These are phyloP conservation scores for Troides oblongomaculatus DNA, from an alignment of 2,888 invertebrate species.

Conservation along the genomic window DNA sequence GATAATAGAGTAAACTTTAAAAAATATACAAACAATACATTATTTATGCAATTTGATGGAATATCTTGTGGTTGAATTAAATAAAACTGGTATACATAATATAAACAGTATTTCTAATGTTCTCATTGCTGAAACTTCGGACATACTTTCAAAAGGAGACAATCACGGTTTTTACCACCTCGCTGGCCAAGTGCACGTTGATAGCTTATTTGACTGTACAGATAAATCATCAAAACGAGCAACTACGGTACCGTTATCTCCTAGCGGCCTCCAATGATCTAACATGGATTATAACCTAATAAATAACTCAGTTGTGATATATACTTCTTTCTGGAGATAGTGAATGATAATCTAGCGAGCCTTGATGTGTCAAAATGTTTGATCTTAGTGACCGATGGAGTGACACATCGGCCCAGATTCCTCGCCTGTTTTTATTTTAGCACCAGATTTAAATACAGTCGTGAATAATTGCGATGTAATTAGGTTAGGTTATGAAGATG, in stretches of 20 bases:
- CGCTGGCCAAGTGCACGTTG: too few relatives aligned
- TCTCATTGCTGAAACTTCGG: too few relatives aligned
- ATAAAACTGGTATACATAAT: too few relatives aligned
- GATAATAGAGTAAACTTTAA: too few relatives aligned
- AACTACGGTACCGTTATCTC: not conserved
- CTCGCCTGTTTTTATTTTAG: constrained; percentile 9
- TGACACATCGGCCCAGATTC: constrained; percentile 28
- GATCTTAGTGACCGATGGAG: constrained; percentile 37
- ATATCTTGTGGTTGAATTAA: too few relatives aligned
- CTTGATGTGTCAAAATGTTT: constrained; percentile 41
- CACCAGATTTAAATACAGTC: constrained; percentile 2
- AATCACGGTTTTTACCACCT: too few relatives aligned
- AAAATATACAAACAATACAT: too few relatives aligned
- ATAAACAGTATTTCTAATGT: too few relatives aligned
- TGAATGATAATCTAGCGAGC: constrained; percentile 13
- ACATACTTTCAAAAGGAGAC: too few relatives aligned
- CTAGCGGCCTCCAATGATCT: constrained; percentile 3
- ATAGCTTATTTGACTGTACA: too few relatives aligned
- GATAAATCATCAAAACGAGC: too few relatives aligned
- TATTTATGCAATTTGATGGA: too few relatives aligned
- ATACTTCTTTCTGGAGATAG: constrained; percentile 11
- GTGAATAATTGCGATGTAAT: constrained; percentile 17
- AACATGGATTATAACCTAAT: constrained; percentile 12
- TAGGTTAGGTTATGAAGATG: constrained; percentile 11
- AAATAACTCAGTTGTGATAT: constrained; percentile 20